A percentile compares a stretch with the other conserved stretches of the same genome.
Evolutionary conservation across 2,797 vertebrate genomes (phyloP).

Genomic region (Babyrousa celebensis): DNA sequence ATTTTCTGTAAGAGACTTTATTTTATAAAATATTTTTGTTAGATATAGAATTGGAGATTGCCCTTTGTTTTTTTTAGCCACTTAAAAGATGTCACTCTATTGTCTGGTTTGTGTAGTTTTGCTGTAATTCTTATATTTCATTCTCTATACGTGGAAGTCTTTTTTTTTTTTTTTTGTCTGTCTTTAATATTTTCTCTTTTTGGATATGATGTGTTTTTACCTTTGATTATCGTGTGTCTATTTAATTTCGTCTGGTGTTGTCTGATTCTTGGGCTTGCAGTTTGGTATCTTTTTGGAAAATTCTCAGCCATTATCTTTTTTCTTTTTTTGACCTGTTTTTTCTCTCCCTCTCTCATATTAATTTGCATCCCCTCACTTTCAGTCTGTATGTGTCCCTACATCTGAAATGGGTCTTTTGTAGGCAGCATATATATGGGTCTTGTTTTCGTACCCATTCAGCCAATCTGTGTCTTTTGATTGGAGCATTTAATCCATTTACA

Average conservation of each 20-base stretch:
- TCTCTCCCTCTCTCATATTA: background rate
- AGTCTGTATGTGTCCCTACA: too few relatives aligned
- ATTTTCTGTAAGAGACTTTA: background rate
- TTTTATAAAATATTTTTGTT: background rate
- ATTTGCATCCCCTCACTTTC: too few relatives aligned
- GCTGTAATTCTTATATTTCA: background rate
- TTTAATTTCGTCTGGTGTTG: conserved; percentile 28
- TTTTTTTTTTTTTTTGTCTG: background rate
- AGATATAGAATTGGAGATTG: conserved; percentile 1
- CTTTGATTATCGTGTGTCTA: background rate
- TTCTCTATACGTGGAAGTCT: background rate
- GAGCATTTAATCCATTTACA: too few relatives aligned
- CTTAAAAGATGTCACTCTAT: background rate
- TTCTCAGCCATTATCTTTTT: conserved; percentile 10
- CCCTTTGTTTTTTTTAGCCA: background rate
- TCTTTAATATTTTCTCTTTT: conserved; percentile 55
- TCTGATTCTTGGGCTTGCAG: conserved; percentile 17
- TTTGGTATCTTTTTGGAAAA: conserved; percentile 47
- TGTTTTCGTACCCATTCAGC: too few relatives aligned
- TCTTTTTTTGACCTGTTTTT: background rate
- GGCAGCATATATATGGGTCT: too few relatives aligned
- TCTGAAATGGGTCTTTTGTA: too few relatives aligned
- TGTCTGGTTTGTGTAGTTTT: conserved; percentile 8
- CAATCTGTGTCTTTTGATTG: too few relatives aligned
- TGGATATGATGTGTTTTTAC: conserved; percentile 13